Evolutionary conservation across 2,113 vertebrate species (phyloP).

Genomic region (Gulo gulo): DNA sequence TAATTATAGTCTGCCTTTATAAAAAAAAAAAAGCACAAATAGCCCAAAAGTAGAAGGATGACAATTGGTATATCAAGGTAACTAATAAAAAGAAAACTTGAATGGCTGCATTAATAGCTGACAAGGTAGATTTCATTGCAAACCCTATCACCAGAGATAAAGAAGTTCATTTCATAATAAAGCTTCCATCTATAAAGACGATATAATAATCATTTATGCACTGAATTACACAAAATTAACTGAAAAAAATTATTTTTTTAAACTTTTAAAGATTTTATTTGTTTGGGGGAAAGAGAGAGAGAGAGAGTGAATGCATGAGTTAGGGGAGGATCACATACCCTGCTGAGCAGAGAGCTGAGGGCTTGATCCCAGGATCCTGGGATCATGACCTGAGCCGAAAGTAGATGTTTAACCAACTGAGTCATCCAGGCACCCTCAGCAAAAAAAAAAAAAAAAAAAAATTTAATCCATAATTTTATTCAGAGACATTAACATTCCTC

Average conservation of each 20-base stretch:
- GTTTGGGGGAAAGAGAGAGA: too few relatives aligned
- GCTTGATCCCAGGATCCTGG: background rate
- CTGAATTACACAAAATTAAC: background rate
- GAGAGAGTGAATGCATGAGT: too few relatives aligned
- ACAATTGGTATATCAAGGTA: background rate
- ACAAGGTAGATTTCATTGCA: background rate
- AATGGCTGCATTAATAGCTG: background rate
- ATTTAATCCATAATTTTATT: background rate
- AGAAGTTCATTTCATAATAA: background rate
- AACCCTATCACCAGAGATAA: background rate
- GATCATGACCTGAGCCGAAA: background rate
- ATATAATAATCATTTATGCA: background rate
- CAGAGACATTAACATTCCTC: background rate
- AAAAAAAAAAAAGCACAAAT: background rate
- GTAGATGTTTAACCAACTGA: background rate
- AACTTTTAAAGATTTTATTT: too few relatives aligned
- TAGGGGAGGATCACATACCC: too few relatives aligned
- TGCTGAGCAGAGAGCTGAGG: too few relatives aligned
- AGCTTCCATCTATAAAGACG: background rate
- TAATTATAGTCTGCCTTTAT: background rate
- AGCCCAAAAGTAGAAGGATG: background rate
- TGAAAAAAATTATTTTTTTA: background rate
- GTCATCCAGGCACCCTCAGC: background rate
- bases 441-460: background rate
- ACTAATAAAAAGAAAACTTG: background rate